A percentile compares a stretch with the other conserved stretches of the same genome.
Conservation (phyloP, 2,113 vertebrate genomes). For the Rattus rattus region DNA sequence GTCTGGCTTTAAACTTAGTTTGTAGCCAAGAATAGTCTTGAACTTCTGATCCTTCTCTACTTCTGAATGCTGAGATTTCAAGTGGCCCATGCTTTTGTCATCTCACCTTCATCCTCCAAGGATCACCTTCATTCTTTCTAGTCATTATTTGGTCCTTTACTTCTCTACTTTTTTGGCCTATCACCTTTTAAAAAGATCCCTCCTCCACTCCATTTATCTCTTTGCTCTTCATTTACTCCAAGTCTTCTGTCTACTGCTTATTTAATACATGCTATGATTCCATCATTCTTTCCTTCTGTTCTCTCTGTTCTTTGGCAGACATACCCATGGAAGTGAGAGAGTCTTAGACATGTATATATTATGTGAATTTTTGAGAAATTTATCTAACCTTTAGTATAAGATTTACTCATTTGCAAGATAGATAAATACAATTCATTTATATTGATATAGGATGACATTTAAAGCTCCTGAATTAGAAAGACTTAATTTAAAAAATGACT, state of each 20-base stretch:
- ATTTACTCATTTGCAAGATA: neutral
- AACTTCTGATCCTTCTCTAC: neutral
- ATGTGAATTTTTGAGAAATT: neutral
- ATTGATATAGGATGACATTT: neutral
- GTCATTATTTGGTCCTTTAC: rapidly evolving
- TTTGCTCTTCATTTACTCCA: neutral
- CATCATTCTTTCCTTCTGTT: neutral
- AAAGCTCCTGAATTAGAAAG: neutral
- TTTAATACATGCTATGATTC: neutral
- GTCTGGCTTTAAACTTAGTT: too few relatives aligned
- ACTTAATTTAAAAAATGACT: neutral
- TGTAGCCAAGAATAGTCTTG: neutral
- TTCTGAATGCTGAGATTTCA: neutral
- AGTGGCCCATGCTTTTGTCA: too few relatives aligned
- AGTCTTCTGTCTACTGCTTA: neutral
- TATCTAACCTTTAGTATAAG: neutral
- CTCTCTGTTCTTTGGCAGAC: neutral
- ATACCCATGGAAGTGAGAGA: neutral
- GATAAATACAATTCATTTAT: neutral
- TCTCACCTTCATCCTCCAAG: neutral
- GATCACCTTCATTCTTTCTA: rapidly evolving
- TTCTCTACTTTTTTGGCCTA: neutral
- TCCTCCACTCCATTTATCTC: neutral
- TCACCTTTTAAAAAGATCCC: neutral
- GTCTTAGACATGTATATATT: neutral